Evolutionary conservation across 2,888 invertebrate species (phyloP), one percentile per base, ranked within the genome.

Genomic region (Eudemis profundana): DNA sequence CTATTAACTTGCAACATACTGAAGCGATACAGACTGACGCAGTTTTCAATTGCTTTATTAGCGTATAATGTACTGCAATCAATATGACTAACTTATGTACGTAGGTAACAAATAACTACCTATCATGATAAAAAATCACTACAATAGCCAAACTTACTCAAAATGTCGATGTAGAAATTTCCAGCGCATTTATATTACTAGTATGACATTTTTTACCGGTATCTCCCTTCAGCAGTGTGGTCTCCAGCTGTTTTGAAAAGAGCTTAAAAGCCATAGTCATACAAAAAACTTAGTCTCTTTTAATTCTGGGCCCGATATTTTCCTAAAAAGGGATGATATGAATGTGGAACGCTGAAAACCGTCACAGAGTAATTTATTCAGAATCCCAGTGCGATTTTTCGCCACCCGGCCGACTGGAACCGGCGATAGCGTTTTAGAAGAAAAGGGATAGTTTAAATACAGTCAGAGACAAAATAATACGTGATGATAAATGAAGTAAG

Each of bases 401-500:
- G 63, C 29, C 40, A 7, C 19, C 33, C 63, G 33, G 3, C 54
- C 40, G 62, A 42, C 40, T 49, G 56, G 63, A 63, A 57, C 33
- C n/a, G 4, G 63, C n/a, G 63, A 63, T 63, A 63, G 47, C 54
- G 49, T 15, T 63, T 63, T 50, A 27, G 56, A 61, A 56, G 62
- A 57, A 63, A 56, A 50, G 56, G 56, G 49, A 56, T 36, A 50
- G 56, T 40, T 63, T n/a, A 21, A 8, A 56, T 49, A 53, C 53
- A 17, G 21, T 21, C 44, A 53, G 3, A 36, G 14, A 33, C 4
- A 61, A 5, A 51, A 51, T 3, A 17, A n/a, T 27, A 7, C n/a
- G n/a, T n/a, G n/a, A n/a, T n/a, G n/a, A n/a, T n/a, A n/a, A n/a
- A n/a, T n/a, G n/a, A n/a, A n/a, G n/a, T n/a, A n/a, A n/a, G n/a